phyloP scores from a whole-genome alignment of 2,113 vertebrate genomes.

The Benitochromis conjunctus region DNA sequence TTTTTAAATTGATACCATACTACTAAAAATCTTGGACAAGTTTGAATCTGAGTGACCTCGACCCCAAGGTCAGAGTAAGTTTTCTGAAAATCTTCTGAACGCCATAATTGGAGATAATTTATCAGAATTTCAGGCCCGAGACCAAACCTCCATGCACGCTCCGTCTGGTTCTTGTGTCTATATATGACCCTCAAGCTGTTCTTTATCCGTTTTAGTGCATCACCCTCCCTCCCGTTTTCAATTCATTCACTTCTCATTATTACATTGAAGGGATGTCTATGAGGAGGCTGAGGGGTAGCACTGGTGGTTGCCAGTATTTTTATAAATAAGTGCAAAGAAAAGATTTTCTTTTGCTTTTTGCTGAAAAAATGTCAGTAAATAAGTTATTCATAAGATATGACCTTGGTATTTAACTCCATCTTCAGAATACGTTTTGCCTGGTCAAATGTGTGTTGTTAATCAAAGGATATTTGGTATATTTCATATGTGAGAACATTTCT shows the following conservation, averaged over 20 bases:
- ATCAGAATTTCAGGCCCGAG: too few relatives aligned
- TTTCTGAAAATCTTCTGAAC: not conserved
- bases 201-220: not conserved
- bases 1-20: not conserved
- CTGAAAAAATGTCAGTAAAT: not conserved
- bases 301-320: not conserved
- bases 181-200: not conserved
- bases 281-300: not conserved
- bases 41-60: not conserved
- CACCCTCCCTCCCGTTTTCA: too few relatives aligned
- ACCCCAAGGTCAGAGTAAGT: not conserved
- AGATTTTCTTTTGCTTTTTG: not conserved
- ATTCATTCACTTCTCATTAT: too few relatives aligned
- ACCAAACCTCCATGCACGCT: too few relatives aligned
- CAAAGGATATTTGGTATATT: not conserved
- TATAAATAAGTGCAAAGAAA: not conserved
- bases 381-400: not conserved
- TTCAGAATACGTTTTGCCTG: not conserved
- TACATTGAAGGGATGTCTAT: not conserved
- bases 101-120: not conserved
- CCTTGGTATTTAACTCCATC: not conserved
- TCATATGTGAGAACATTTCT: not conserved
- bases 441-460: not conserved
- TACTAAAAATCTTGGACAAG: not conserved
- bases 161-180: not conserved